Conservation (phyloP, 2,113 vertebrate genomes). For the Myotis brandtii region DNA sequence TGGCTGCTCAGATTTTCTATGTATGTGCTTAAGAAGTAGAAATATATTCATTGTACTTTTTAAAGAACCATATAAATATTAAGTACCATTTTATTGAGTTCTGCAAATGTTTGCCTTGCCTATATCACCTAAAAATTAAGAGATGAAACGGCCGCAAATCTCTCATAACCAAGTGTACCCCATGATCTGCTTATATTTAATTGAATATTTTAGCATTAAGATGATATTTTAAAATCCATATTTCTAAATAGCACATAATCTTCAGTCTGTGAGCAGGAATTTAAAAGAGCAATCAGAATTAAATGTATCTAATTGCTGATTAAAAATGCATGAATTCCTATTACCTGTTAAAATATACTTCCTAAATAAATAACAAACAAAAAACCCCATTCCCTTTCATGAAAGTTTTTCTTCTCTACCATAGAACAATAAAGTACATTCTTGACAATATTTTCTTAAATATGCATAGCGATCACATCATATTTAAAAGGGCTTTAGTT, state of each 20-base stretch:
- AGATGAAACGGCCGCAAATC: neutral
- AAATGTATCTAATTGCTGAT: conserved; percentile 32
- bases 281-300: conserved; percentile 14
- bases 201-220: conserved; percentile 62
- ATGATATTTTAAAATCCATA: conserved; percentile 50
- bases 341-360: conserved; percentile 19
- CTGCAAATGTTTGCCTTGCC: conserved; percentile 3
- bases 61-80: neutral
- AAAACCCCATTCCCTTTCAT: neutral
- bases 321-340: neutral
- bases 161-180: conserved; percentile 10
- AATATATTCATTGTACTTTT: neutral
- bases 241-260: conserved; percentile 21
- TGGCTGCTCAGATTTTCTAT: neutral
- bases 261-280: conserved; percentile 3
- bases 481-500: neutral
- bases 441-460: conserved; percentile 12
- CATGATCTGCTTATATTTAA: neutral
- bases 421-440: conserved; percentile 1
- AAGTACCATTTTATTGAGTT: neutral
- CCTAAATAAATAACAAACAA: neutral
- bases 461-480: neutral
- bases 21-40: neutral
- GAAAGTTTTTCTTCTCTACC: neutral
- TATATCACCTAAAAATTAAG: conserved; percentile 6